Base-by-base conservation (phyloP, 2,888 invertebrate genomes). In the Ormyrus thymus region DNA sequence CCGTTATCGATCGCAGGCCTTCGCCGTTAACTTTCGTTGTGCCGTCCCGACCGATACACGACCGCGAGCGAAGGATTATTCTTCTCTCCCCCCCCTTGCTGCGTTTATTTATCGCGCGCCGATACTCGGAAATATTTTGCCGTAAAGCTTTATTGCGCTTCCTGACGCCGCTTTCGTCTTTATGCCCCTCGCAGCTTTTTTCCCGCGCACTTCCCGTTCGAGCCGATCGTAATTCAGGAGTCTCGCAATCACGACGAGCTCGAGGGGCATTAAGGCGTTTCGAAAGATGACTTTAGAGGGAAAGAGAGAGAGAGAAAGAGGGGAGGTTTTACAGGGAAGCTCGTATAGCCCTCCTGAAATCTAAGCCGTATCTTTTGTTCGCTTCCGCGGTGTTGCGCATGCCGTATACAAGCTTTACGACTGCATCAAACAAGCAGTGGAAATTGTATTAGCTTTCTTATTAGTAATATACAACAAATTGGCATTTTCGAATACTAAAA, bases 111-210 rank as follows among this genome's bases (percentile, higher is more conserved):
- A 71, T 71, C 61, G 69, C 46, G 11, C n/a, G 10, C 55, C 61
- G 51, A 58, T 58, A 68, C 59, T 50, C 66, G 74, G 59, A 65
- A 56, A 75, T 46, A 59, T 51, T 53, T 15, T 4, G 53, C 15
- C 59, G 50, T 68, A 46, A 68, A 68, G 53, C 2, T 75, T 59
- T 66, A 68, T 55, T 61, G 45, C 65, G 13, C 58, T 58, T 56
- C 50, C 53, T 61, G 10, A 29, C 29, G 29, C 29, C 29, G 29
- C 29, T 29, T 1, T 29, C 29, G 29, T 29, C 29, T 29, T 29
- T 29, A 29, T 29, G 29, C 29, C 29, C 29, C 29, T 29, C 29
- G 29, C 29, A 29, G 29, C 4, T 29, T 29, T 29, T 29, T 29
- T 29, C 4, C 29, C 29, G 29, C 29, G 29, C 29, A 29, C 29